Percentiles rank a stretch among this genome's conserved stretches.
These are phyloP conservation scores for Ruditapes philippinarum DNA, from an alignment of 1,140 invertebrate genomes.

Conservation along the genomic window DNA sequence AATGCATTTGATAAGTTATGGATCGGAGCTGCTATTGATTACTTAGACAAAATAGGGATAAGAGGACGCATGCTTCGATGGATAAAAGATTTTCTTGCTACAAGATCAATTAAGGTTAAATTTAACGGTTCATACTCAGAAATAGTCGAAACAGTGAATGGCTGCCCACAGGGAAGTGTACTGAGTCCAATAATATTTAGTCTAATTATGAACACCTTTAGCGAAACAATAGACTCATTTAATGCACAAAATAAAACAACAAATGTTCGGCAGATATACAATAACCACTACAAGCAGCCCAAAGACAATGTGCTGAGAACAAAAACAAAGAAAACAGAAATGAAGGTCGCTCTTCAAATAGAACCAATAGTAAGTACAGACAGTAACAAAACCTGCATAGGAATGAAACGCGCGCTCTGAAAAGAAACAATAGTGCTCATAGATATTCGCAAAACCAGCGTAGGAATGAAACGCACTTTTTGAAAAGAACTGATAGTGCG, in stretches of 20 bases:
- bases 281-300: too few relatives aligned
- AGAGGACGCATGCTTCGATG: background rate
- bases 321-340: slow-evolving; percentile 12
- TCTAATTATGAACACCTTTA: too few relatives aligned
- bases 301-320: background rate
- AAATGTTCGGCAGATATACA: too few relatives aligned
- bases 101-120: too few relatives aligned
- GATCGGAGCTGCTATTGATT: background rate
- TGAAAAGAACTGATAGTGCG: background rate
- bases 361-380: background rate
- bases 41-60: background rate
- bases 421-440: slow-evolving; percentile 7
- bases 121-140: too few relatives aligned
- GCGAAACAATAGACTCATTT: too few relatives aligned
- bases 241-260: too few relatives aligned
- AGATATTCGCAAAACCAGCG: background rate
- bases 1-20: slow-evolving; percentile 22
- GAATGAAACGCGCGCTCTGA: background rate
- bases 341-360: background rate
- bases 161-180: too few relatives aligned
- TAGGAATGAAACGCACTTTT: background rate
- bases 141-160: too few relatives aligned
- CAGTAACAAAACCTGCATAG: background rate
- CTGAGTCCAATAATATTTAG: background rate
- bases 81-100: too few relatives aligned